Evolutionary conservation across 1,140 invertebrate genomes (phyloP), one percentile per base, ranked within the genome.

Genomic region (Drosophila simulans): DNA sequence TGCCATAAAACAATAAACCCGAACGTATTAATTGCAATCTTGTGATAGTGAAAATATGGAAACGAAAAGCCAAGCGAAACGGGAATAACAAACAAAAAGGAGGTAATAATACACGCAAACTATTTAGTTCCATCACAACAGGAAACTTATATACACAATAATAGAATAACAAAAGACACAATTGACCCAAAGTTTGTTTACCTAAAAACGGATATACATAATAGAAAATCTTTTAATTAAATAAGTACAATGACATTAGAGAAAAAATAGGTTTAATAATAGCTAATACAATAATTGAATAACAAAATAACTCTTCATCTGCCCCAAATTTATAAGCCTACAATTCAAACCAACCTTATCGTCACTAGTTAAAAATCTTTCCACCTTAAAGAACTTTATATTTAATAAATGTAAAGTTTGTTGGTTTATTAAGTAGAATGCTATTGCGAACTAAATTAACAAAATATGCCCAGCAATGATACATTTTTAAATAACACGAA

Each of bases 11-110:
- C 54, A 74, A 75, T 51, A 43, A 56, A 51, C 58, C 34, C 43
- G 27, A 64, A 66, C 69, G 69, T 72, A 59, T 75, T 70, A 70
- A 70, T 70, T 70, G 51, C 64, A 56, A 70, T 57, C 52, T 70
- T 70, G 51, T 70, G 64, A 70, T 70, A 49, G 46, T 65, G 65
- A 45, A 56, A 57, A 40, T 17, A 57, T 17, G 68, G 20, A 56
- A 66, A 22, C 46, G n/a, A 13, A 54, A 17, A 35, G 49, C 31
- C 49, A 51, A 5, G 56, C 35, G 15, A 10, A 40, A 48, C 39
- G 48, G 17, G n/a, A 59, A 71, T n/a, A 75, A 42, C 20, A 69
- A 70, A 57, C 13, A 27, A 57, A 70, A 7, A 20, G 40, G 54
- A 57, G 51, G 51, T 70, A 70, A 45, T 52, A n/a, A 69, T 37